A percentile compares a stretch with the other conserved stretches of the same genome.
Conservation (phyloP, 1,140 invertebrate genomes). For the Brachionus angularis region DNA sequence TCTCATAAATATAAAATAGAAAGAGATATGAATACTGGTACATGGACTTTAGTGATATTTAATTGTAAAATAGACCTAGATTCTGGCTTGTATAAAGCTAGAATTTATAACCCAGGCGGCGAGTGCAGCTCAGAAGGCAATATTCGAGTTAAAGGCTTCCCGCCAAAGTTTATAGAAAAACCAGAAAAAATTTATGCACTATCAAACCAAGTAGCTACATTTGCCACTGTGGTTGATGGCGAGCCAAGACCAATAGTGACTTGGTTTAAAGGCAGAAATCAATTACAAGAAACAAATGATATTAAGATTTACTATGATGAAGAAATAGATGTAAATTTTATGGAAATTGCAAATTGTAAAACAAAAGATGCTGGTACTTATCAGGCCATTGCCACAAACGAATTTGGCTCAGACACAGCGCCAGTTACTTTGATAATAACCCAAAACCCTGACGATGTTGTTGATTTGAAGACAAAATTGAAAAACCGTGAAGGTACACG, state of each 20-base stretch:
- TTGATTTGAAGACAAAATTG: constrained; percentile 51
- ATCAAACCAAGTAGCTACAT: constrained; percentile 46
- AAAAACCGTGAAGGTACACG: constrained; percentile 2
- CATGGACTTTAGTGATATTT: not conserved
- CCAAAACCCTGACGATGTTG: constrained; percentile 53
- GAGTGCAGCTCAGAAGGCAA: constrained; percentile 3
- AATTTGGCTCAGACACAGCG: constrained; percentile 49
- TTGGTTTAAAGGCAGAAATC: constrained; percentile 61
- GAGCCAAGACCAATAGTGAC: constrained; percentile 63
- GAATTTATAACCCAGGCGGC: constrained; percentile 36
- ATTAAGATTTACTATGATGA: constrained; percentile 52
- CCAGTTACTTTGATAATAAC: constrained; percentile 58
- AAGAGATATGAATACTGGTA: constrained; percentile 35
- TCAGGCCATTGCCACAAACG: constrained; percentile 53
- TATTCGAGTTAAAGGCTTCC: constrained; percentile 16
- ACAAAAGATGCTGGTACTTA: constrained; percentile 54
- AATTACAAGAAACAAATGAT: not conserved
- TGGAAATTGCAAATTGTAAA: constrained; percentile 50
- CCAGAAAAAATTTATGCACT: constrained; percentile 34
- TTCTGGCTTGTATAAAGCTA: constrained; percentile 23
- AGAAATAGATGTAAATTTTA: constrained; percentile 50
- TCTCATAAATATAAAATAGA: constrained; percentile 3
- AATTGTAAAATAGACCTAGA: constrained; percentile 24
- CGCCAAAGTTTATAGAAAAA: constrained; percentile 26
- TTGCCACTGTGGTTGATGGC: constrained; percentile 52